Conservation (phyloP, 2,888 invertebrate species). For the Caenorhabditis macrosperma region DNA sequence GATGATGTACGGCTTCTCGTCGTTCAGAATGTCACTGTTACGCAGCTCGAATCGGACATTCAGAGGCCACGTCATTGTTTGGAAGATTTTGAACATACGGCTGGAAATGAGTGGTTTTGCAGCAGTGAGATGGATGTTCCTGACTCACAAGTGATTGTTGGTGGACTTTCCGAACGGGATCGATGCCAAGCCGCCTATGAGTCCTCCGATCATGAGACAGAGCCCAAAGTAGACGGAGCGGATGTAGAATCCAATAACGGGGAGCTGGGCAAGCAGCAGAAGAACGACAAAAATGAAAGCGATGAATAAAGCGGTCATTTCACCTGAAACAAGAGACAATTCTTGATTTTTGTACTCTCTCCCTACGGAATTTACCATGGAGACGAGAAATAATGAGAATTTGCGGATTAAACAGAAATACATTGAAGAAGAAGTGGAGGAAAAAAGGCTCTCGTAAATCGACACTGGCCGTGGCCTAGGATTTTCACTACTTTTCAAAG, state of each 20-base stretch:
- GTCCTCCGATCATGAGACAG: conserved; percentile 63
- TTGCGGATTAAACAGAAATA: background rate
- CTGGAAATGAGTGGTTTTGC: too few relatives aligned
- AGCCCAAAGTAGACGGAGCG: conserved; percentile 58
- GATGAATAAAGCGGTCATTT: conserved; percentile 27
- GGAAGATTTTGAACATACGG: conserved; percentile 68
- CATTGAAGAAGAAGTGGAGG: background rate
- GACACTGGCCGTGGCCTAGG: conserved; percentile 24
- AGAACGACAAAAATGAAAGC: conserved; percentile 11
- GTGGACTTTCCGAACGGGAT: conserved; percentile 64
- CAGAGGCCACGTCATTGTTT: conserved; percentile 51
- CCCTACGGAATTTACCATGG: too few relatives aligned
- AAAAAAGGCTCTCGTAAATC: conserved; percentile 15
- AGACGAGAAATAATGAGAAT: background rate
- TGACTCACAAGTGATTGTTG: conserved; percentile 67
- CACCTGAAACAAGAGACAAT: conserved; percentile 20
- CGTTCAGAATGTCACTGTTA: conserved; percentile 58
- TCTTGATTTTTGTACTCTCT: background rate
- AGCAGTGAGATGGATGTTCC: background rate
- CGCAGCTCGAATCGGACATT: conserved; percentile 59
- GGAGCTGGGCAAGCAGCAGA: conserved; percentile 30
- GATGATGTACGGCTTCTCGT: conserved; percentile 72
- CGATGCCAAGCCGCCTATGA: conserved; percentile 56
- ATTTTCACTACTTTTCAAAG: background rate
- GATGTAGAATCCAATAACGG: conserved; percentile 58